phyloP scores from a whole-genome alignment of 2,888 invertebrate species.

The Andrena dorsata region DNA sequence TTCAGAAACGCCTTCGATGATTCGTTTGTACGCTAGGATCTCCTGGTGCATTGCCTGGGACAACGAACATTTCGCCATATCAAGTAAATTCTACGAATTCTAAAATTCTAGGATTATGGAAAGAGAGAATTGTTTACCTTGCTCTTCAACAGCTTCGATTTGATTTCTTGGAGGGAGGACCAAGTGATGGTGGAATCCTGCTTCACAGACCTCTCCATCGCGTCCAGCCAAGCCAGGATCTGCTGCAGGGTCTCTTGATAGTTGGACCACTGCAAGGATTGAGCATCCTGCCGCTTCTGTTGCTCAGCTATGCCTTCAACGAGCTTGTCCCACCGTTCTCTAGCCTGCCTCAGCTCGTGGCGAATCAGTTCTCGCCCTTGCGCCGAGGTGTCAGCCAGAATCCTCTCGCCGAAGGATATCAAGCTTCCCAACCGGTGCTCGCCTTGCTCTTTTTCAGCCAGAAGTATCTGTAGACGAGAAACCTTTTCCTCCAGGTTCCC shows the following conservation, averaged over 20 bases:
- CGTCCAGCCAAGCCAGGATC: conserved; percentile 93
- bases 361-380: conserved; percentile 95
- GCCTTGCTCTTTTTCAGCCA: conserved; percentile 94
- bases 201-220: conserved; percentile 92
- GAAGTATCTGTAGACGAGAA: conserved; percentile 90
- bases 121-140: conserved; percentile 85
- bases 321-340: conserved; percentile 95
- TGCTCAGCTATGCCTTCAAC: conserved; percentile 93
- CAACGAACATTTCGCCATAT: background rate
- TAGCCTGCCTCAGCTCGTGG: conserved; percentile 92
- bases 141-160: conserved; percentile 93
- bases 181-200: conserved; percentile 90
- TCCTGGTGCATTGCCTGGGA: conserved; percentile 92
- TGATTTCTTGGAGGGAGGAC: conserved; percentile 93
- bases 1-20: conserved; percentile 95
- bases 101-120: background rate
- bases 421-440: conserved; percentile 91
- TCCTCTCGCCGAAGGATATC: conserved; percentile 92
- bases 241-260: conserved; percentile 95
- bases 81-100: background rate
- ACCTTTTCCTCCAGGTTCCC: conserved; percentile 88
- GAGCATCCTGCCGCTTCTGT: conserved; percentile 94
- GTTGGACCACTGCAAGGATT: conserved; percentile 92
- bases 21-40: conserved; percentile 94
- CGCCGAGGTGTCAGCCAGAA: conserved; percentile 97